Conservation (phyloP, 2,113 vertebrate genomes). For the Ochotona princeps region DNA sequence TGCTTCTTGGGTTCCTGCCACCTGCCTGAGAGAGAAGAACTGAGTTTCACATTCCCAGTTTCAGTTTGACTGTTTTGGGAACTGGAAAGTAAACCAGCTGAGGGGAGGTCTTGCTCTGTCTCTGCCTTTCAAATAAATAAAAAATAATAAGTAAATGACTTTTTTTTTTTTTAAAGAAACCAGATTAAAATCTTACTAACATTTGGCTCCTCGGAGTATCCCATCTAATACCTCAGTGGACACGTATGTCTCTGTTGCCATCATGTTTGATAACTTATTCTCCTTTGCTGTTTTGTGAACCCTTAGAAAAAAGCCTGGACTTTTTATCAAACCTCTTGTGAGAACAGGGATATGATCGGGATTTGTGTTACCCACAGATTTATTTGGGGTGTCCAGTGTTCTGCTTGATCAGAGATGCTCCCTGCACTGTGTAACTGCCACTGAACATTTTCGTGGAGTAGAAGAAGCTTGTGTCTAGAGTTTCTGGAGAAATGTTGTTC, state of each 20-base stretch:
- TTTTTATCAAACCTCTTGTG: background rate
- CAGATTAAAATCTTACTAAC: fast-evolving
- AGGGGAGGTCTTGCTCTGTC: too few relatives aligned
- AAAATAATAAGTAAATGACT: background rate
- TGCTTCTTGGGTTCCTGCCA: too few relatives aligned
- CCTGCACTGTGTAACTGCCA: background rate
- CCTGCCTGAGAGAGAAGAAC: too few relatives aligned
- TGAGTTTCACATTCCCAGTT: too few relatives aligned
- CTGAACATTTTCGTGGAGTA: background rate
- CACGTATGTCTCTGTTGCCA: fast-evolving
- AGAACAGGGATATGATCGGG: background rate
- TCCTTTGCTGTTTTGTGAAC: background rate
- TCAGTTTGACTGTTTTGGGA: too few relatives aligned
- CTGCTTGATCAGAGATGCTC: background rate
- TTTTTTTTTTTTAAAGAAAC: background rate
- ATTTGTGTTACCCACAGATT: too few relatives aligned
- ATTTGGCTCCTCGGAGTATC: background rate
- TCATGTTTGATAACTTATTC: background rate
- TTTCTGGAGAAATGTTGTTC: background rate
- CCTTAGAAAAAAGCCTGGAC: background rate
- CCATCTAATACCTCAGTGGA: background rate
- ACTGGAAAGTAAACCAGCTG: too few relatives aligned
- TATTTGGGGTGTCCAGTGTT: background rate
- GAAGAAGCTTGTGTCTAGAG: background rate
- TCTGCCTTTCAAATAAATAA: too few relatives aligned